Percentiles rank a stretch among this genome's conserved stretches.
phyloP scores from a whole-genome alignment of 2,797 vertebrate genomes.

The Neoniphon sammara region DNA sequence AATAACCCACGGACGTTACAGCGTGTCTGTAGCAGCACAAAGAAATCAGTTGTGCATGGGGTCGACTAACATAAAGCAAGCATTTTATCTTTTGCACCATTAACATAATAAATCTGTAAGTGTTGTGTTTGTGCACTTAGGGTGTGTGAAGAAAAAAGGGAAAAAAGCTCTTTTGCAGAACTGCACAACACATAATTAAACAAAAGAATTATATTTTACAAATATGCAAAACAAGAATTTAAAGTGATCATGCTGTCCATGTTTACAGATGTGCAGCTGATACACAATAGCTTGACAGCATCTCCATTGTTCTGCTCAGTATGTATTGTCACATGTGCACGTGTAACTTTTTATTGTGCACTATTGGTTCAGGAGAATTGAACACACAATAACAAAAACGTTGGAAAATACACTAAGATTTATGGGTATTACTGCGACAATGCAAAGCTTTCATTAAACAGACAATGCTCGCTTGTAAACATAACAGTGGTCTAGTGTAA shows the following conservation, averaged over 20 bases:
- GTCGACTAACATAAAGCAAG: conserved; percentile 66
- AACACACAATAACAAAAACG: neutral
- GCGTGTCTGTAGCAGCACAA: conserved; percentile 43
- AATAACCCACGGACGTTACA: neutral
- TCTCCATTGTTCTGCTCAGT: conserved; percentile 59
- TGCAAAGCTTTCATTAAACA: neutral
- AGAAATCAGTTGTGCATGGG: conserved; percentile 35
- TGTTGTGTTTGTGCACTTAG: conserved; percentile 7
- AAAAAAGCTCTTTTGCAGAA: neutral
- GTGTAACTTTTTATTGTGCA: conserved; percentile 11
- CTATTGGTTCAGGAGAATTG: neutral
- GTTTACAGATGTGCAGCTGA: conserved; percentile 6
- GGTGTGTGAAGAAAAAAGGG: neutral
- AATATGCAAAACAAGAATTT: neutral
- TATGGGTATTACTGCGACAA: neutral
- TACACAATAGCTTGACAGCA: conserved; percentile 36
- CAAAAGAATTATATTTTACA: neutral
- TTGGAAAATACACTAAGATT: neutral
- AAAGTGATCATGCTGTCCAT: neutral
- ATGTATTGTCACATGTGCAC: conserved; percentile 14
- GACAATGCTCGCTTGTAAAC: neutral
- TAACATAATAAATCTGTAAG: conserved; percentile 6
- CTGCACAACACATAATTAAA: neutral
- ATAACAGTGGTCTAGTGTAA: neutral
- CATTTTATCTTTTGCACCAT: conserved; percentile 5